Base-by-base conservation (phyloP, 2,888 invertebrate genomes). In the Eugnorisma glareosa region DNA sequence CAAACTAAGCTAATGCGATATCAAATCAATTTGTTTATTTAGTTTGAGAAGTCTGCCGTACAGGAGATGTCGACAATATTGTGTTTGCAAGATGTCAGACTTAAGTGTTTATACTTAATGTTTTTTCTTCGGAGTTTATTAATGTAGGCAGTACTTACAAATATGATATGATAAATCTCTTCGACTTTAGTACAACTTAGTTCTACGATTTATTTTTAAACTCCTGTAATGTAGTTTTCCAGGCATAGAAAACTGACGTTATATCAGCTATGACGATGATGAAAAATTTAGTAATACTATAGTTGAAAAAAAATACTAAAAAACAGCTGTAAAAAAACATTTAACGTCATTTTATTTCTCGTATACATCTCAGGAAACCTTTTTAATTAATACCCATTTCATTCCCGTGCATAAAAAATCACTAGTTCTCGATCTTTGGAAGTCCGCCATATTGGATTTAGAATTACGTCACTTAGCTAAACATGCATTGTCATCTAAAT, bases 1-100 rank as follows among this genome's bases (percentile, higher is more conserved):
- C 67, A 70, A 85, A 88, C 83, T 88, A 86, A 61, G 40, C 63
- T 77, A 85, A 84, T 76, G 82, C 59, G 40, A 73, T 85, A 77
- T 77, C 72, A 69, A 70, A 67, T 70, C 71, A 75, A 81, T 84
- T 80, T 71, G 72, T 70, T 77, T 77, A 84, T 77, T 64, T 67
- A 70, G 77, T 82, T 84, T 82, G 48, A 48, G 48, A 70, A 70
- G 69, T 81, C 81, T 75, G 48, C 45, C 73, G 69, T 64, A 43
- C 59, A 13, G 48, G 63, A n/a, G 63, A 74, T 43, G 43, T 45
- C 24, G 24, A 15, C 64, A n/a, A 15, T 48, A 57, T 54, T 45
- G 6, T 31, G 57, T 75, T 57, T 78, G 45, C 0, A 5, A 40
- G 24, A 61, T 48, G n/a, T 18, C 18, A 31, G 59, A 21, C 28